phyloP scores from a whole-genome alignment of 2,888 invertebrate genomes.

The Lasiommata megera region DNA sequence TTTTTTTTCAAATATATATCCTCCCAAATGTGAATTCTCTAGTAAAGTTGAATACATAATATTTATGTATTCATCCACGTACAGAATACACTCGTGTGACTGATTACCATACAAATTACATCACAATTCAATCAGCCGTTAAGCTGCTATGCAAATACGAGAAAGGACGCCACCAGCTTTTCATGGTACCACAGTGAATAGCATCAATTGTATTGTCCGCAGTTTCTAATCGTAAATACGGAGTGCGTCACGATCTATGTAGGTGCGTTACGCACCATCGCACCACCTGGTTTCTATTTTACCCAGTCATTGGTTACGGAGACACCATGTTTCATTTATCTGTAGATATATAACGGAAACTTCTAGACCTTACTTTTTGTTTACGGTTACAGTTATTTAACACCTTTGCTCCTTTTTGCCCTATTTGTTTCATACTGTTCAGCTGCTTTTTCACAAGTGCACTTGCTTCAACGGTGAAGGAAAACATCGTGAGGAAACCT shows the following conservation, averaged over 20 bases:
- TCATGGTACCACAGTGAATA: slow-evolving; percentile 21
- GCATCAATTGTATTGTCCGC: slow-evolving; percentile 30
- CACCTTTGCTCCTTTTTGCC: too few relatives aligned
- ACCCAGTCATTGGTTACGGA: slow-evolving; percentile 40
- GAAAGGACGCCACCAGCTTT: slow-evolving; percentile 24
- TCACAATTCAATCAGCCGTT: slow-evolving; percentile 25
- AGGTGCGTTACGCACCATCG: slow-evolving; percentile 61
- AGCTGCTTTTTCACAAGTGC: too few relatives aligned
- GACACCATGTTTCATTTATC: slow-evolving; percentile 38
- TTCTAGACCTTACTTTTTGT: background rate
- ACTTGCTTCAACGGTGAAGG: too few relatives aligned
- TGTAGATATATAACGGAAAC: background rate
- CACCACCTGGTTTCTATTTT: slow-evolving; percentile 62
- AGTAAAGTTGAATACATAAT: background rate
- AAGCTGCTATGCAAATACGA: slow-evolving; percentile 42
- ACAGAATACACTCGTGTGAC: slow-evolving; percentile 13
- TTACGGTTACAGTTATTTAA: too few relatives aligned
- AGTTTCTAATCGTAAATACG: slow-evolving; percentile 39
- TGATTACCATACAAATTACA: slow-evolving; percentile 31
- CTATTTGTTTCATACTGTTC: too few relatives aligned
- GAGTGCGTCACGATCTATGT: slow-evolving; percentile 43
- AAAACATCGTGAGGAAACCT: too few relatives aligned
- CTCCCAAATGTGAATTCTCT: too few relatives aligned
- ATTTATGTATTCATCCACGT: background rate
- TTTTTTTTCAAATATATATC: too few relatives aligned